These are phyloP conservation scores for Rhynchonycteris naso DNA, from an alignment of 2,797 vertebrate genomes.

Conservation along the genomic window DNA sequence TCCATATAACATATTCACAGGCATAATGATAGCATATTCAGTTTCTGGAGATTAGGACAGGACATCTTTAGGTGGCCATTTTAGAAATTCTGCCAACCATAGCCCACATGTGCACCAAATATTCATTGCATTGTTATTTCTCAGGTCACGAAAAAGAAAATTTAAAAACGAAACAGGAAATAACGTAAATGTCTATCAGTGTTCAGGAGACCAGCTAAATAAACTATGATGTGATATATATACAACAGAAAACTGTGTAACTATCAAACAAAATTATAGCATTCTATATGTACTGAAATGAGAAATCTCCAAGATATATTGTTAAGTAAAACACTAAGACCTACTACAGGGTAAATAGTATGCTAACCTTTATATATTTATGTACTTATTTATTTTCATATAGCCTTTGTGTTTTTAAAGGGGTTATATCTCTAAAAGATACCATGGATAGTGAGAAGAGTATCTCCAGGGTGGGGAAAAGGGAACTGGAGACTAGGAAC, in stretches of 20 bases:
- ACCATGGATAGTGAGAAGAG: not conserved
- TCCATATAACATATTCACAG: not conserved
- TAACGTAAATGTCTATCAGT: not conserved
- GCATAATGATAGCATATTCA: not conserved
- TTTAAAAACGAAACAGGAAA: not conserved
- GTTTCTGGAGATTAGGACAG: not conserved
- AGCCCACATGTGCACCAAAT: not conserved
- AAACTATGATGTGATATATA: not conserved
- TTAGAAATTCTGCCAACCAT: constrained; percentile 13
- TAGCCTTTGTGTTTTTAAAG: not conserved
- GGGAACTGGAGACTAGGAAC: not conserved
- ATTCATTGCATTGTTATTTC: not conserved
- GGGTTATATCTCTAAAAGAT: not conserved
- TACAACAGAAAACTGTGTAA: not conserved
- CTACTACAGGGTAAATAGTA: not conserved
- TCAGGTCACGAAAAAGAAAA: not conserved
- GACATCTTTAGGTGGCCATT: not conserved
- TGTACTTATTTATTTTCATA: no score
- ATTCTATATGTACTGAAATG: not conserved
- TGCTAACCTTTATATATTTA: not conserved
- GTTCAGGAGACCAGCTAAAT: not conserved
- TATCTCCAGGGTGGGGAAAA: not conserved
- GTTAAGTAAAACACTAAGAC: not conserved
- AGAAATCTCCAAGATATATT: not conserved
- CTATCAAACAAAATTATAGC: not conserved